These are phyloP conservation scores for Pardalotus punctatus DNA, from an alignment of 2,113 vertebrate species.

Conservation along the genomic window DNA sequence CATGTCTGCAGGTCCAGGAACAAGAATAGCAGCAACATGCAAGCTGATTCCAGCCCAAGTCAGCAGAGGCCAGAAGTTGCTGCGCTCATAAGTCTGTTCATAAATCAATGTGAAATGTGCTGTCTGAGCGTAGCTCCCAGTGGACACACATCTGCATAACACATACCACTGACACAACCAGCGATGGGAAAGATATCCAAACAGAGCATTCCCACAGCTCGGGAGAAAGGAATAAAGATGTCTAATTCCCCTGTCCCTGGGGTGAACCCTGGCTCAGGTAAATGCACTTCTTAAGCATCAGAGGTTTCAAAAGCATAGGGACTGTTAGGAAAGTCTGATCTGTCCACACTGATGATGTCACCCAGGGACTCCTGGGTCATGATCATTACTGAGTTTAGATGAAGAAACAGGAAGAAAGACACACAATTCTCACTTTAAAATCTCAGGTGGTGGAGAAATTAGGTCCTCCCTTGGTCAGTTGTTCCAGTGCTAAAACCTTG, in stretches of 20 bases:
- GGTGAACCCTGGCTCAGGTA: constrained; percentile 27
- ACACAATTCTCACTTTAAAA: not conserved
- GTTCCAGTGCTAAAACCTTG: not conserved
- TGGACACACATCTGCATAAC: constrained; percentile 45
- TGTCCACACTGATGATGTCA: not conserved
- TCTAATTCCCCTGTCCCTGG: not conserved
- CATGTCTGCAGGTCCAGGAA: not conserved
- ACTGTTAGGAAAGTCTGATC: not conserved
- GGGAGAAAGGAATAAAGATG: not conserved
- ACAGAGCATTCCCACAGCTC: constrained; percentile 33
- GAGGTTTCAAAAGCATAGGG: not conserved
- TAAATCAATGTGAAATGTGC: constrained; percentile 47
- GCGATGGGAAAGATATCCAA: constrained; percentile 3
- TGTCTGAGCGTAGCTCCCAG: constrained; percentile 39
- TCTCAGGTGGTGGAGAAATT: not conserved
- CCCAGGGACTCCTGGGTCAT: not conserved
- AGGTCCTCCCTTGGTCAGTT: not conserved
- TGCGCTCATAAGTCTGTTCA: not conserved
- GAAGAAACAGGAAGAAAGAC: not conserved
- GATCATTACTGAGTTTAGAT: not conserved
- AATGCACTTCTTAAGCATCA: not conserved
- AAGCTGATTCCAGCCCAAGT: constrained; percentile 12
- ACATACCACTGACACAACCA: constrained; percentile 41
- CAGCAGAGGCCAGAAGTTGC: not conserved
- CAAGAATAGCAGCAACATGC: constrained; percentile 5